Conservation (phyloP, 1,140 invertebrate genomes). For the Oscheius sp. region DNA sequence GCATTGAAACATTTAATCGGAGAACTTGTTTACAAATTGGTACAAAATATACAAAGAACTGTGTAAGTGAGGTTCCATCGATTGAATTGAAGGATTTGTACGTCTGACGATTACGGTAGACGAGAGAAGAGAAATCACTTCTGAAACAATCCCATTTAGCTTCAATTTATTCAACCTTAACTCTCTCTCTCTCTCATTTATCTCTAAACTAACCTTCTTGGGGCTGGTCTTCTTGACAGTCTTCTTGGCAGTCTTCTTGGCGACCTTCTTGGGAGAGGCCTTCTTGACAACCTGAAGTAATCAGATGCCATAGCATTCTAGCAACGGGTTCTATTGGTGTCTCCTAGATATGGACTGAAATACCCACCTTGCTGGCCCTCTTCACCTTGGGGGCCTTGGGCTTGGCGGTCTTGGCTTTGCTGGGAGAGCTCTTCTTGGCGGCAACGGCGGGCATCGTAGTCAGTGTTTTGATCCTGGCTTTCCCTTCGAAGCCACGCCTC, state of each 20-base stretch:
- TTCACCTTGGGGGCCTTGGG: constrained; percentile 30
- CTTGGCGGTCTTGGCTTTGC: constrained; percentile 25
- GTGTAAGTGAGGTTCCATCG: no score
- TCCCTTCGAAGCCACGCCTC: neutral
- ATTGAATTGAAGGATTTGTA: no score
- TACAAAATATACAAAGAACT: no score
- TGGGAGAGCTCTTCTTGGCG: neutral
- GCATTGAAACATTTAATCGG: no score
- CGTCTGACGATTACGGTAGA: no score
- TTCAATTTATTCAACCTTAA: no score
- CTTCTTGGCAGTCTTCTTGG: constrained; percentile 24
- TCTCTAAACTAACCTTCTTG: constrained; percentile 27
- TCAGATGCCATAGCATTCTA: constrained; percentile 3
- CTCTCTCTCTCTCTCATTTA: no score
- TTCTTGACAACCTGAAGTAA: neutral
- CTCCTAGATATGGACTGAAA: neutral
- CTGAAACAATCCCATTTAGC: no score
- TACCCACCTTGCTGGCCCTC: neutral
- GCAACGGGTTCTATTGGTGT: neutral
- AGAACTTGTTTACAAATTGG: no score
- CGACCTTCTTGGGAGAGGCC: neutral
- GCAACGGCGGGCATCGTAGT: constrained; percentile 8
- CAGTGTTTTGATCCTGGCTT: neutral
- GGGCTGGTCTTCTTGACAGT: constrained; percentile 10
- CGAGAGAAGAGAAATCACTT: no score